Base-by-base conservation (phyloP, 2,888 invertebrate genomes). In the Coremacera marginata region DNA sequence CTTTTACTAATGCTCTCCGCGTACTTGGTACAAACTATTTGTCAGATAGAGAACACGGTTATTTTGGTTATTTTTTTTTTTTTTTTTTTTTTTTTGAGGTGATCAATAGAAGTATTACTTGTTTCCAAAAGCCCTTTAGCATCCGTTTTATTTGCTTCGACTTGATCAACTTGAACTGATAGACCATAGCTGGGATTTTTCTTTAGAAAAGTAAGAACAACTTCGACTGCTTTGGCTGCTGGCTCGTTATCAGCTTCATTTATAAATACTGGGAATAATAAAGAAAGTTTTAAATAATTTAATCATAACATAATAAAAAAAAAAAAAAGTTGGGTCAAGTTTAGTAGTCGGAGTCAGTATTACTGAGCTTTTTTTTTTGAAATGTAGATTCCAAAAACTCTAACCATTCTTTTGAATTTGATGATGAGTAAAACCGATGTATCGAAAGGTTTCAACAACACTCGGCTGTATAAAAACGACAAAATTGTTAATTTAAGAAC, bases 171-270 rank as follows among this genome's bases (percentile, higher is more conserved):
- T 81, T 89, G 88, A 37, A 90, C 84, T 8, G 89, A 89, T 8
- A 95, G 88, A 1, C 94, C 94, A 78, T 94, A 90, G 83, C 91
- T 92, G 5, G 93, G 92, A 86, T 93, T 94, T 78, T 94, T 92
- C 82, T 93, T 92, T 16, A 95, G 91, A 87, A 93, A 95, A 76
- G 93, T 93, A 79, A 93, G 90, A 1, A 93, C 94, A 25, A 94
- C 93, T 82, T 94, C 93, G 70, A 94, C 91, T 2, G 94, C 92
- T 86, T 93, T 93, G 81, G 93, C 92, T 4, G 94, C 94, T 34
- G 94, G 90, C 68, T 92, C 91, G 86, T 95, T 94, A 77, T 92
- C 92, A 85, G 94, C 93, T 88, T 95, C 95, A 84, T 94, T 95
- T 70, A 95, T 92, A 83, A 93, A 92, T 86, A 95, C 95, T 94